Conservation (phyloP, 2,888 invertebrate species). For the Eurytoma californica region DNA sequence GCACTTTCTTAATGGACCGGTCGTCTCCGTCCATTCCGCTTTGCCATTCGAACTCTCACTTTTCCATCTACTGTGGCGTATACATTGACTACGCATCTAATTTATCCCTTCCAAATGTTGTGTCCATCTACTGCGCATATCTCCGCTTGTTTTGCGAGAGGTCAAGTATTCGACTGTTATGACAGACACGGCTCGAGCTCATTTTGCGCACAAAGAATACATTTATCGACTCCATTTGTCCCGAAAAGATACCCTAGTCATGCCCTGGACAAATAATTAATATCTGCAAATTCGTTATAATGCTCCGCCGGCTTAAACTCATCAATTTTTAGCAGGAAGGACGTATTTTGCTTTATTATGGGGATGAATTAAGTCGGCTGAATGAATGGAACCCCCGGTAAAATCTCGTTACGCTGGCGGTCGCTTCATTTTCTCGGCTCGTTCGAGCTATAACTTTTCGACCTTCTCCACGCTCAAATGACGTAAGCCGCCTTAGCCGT, state of each 20-base stretch:
- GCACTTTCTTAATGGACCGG: conserved; percentile 45
- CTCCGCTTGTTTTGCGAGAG: not conserved
- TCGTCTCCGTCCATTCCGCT: conserved; percentile 6
- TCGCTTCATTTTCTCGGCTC: conserved; percentile 2
- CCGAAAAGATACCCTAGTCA: not conserved
- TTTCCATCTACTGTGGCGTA: not conserved
- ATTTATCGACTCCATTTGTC: not conserved
- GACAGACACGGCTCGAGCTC: not conserved
- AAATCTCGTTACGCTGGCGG: conserved; percentile 3
- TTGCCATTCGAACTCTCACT: not conserved
- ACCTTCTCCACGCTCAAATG: conserved; percentile 1
- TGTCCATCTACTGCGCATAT: not conserved
- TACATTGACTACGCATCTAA: conserved; percentile 7
- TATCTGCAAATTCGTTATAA: not conserved
- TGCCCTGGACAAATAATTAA: not conserved
- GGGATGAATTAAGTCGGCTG: not conserved
- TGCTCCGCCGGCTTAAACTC: not conserved
- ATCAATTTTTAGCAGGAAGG: conserved; percentile 16
- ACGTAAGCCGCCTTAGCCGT: not conserved
- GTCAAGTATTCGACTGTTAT: not conserved
- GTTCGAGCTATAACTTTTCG: conserved; percentile 13
- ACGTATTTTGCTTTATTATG: conserved; percentile 1
- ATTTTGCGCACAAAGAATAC: not conserved
- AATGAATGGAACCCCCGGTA: not conserved
- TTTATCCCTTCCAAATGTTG: not conserved